phyloP scores from a whole-genome alignment of 92 coral and sea anemone species.

The Porites divaricata region DNA sequence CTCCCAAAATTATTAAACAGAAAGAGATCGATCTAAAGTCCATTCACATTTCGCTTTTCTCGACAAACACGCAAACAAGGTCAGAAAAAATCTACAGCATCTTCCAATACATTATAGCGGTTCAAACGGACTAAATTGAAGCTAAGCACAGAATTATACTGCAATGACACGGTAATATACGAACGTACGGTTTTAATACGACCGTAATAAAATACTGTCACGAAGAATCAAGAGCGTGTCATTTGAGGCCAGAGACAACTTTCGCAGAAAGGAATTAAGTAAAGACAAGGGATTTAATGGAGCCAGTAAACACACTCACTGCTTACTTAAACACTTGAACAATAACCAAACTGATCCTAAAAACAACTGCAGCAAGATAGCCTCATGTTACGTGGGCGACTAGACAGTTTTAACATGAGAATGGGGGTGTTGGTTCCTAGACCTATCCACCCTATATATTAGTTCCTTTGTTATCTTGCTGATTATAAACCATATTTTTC shows the following conservation, averaged over 20 bases:
- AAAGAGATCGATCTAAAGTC: slow-evolving; percentile 1
- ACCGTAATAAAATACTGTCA: slow-evolving; percentile 41
- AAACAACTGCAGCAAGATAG: slow-evolving; percentile 27
- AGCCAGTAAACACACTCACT: slow-evolving; percentile 4
- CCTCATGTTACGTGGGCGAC: slow-evolving; percentile 59
- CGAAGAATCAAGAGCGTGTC: slow-evolving; percentile 29
- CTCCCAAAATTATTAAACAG: not conserved
- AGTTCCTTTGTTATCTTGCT: not conserved
- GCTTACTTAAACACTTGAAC: slow-evolving; percentile 67
- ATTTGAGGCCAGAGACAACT: not conserved
- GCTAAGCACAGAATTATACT: slow-evolving; percentile 16
- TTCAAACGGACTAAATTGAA: slow-evolving; percentile 17
- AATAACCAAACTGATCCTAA: slow-evolving; percentile 51
- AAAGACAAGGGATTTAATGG: not conserved
- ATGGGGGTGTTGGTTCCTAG: slow-evolving; percentile 61
- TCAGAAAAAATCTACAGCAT: not conserved
- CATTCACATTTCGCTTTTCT: not conserved
- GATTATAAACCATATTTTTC: not conserved
- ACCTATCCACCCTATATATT: slow-evolving; percentile 15
- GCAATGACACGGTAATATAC: slow-evolving; percentile 20
- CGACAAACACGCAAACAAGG: not conserved
- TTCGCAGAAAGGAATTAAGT: not conserved
- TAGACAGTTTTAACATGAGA: not conserved
- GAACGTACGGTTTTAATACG: not conserved
- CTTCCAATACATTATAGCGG: not conserved